Evolutionary conservation across 2,888 invertebrate genomes (phyloP).

Genomic region (Nomada fucata): DNA sequence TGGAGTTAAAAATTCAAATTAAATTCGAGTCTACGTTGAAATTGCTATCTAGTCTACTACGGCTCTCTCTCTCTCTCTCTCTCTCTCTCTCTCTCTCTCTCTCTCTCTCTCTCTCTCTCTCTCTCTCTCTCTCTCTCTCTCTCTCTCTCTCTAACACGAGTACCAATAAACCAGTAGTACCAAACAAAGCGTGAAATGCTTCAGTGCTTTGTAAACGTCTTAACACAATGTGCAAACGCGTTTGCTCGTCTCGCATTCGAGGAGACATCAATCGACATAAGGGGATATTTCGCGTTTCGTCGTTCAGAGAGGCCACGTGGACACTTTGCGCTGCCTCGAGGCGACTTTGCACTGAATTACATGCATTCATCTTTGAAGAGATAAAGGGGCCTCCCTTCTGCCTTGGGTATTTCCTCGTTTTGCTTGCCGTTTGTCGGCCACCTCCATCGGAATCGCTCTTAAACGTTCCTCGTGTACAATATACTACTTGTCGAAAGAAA

Average conservation of each 20-base stretch:
- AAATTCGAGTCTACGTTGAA: no score
- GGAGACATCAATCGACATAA: conserved; percentile 18
- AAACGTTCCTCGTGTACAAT: conserved; percentile 28
- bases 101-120: background rate
- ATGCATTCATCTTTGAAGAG: conserved; percentile 37
- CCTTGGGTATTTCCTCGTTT: conserved; percentile 28
- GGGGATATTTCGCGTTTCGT: conserved; percentile 17
- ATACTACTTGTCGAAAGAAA: background rate
- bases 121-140: background rate
- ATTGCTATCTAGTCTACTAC: background rate
- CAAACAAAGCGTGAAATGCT: background rate
- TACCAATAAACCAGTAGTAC: background rate
- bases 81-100: background rate
- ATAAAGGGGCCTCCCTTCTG: conserved; percentile 44
- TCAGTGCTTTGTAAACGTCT: conserved; percentile 4
- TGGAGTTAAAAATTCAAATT: no score
- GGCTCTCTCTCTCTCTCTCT: background rate
- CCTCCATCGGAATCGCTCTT: conserved; percentile 37
- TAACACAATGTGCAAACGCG: conserved; percentile 20
- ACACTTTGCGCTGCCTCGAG: conserved; percentile 29
- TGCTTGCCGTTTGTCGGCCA: conserved; percentile 31
- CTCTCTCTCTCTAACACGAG: background rate
- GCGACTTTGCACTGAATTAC: conserved; percentile 47
- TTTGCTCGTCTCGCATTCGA: background rate
- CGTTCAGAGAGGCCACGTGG: background rate